phyloP scores from a whole-genome alignment of 2,797 vertebrate species.

The Melanotaenia boesemani region DNA sequence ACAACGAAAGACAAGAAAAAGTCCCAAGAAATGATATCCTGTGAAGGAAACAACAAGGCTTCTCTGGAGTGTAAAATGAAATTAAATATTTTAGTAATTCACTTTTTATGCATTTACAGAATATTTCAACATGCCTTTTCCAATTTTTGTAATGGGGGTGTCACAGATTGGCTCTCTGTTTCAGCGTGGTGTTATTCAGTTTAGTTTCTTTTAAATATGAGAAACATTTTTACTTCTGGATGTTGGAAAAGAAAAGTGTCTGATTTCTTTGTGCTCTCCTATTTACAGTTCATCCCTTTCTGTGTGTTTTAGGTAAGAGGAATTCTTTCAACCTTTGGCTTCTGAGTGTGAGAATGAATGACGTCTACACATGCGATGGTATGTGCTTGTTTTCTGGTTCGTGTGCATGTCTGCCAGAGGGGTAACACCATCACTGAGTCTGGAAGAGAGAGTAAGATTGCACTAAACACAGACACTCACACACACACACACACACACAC shows the following conservation, averaged over 20 bases:
- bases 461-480: slow-evolving; percentile 9
- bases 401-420: slow-evolving; percentile 13
- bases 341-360: slow-evolving; percentile 1
- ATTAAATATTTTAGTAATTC: background rate
- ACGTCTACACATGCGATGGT: background rate
- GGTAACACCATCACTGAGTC: slow-evolving; percentile 24
- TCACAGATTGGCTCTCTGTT: too few species aligned
- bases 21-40: background rate
- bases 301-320: slow-evolving; percentile 53
- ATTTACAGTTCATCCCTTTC: slow-evolving; percentile 13
- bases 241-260: background rate
- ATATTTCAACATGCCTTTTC: background rate
- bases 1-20: background rate
- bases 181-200: background rate
- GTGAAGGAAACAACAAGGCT: background rate
- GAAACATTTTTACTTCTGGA: background rate
- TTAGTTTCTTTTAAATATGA: background rate
- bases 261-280: background rate
- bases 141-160: too few species aligned
- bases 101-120: background rate
- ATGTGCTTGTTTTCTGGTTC: background rate
- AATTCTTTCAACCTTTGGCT: slow-evolving; percentile 17
- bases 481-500: slow-evolving; percentile 1
- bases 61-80: background rate
- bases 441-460: slow-evolving; percentile 27